phyloP scores from a whole-genome alignment of 2,797 vertebrate genomes.

The Eleutherodactylus coqui region DNA sequence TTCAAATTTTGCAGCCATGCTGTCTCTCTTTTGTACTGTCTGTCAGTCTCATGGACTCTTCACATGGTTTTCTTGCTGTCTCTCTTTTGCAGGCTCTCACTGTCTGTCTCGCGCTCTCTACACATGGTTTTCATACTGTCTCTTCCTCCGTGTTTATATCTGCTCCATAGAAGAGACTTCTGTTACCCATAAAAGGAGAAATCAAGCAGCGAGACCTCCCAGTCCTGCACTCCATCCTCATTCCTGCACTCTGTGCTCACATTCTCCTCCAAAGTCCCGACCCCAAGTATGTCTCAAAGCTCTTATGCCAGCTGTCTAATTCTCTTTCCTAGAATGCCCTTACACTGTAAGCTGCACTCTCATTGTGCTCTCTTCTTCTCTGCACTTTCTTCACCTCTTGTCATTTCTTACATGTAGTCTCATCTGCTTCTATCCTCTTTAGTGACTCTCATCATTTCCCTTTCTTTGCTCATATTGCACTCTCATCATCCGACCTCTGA shows the following conservation, averaged over 20 bases:
- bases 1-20: too few species aligned
- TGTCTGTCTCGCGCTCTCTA: too few species aligned
- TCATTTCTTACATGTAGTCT: too few species aligned
- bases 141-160: neutral
- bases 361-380: neutral
- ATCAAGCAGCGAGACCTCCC: neutral
- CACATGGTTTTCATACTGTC: neutral
- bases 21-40: too few species aligned
- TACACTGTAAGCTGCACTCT: neutral
- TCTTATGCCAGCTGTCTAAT: neutral
- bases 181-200: conserved; percentile 23
- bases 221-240: neutral
- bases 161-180: conserved; percentile 1
- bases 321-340: neutral
- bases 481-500: neutral
- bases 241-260: neutral
- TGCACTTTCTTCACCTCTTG: neutral
- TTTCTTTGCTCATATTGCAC: neutral
- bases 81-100: too few species aligned
- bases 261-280: neutral
- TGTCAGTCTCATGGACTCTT: neutral
- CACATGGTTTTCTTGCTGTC: too few species aligned
- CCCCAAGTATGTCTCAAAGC: neutral
- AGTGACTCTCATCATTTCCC: neutral
- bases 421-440: neutral